Evolutionary conservation across 2,113 vertebrate genomes (phyloP), one percentile per base, ranked within the genome.

Genomic region (Myodes glareolus): DNA sequence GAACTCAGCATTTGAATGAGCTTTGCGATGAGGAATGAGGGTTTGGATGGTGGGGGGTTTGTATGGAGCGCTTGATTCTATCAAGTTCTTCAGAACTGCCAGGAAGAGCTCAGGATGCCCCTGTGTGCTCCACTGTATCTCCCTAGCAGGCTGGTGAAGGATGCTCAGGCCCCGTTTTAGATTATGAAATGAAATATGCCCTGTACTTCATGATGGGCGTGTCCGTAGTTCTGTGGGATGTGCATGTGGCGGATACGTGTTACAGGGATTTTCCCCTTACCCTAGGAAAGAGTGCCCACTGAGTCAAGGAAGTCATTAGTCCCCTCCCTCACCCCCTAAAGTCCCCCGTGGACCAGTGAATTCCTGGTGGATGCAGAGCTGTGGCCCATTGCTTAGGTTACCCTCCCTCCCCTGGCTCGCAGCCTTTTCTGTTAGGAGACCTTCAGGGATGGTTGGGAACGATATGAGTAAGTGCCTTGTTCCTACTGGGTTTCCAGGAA

Each of bases 171-270:
- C 55, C 63, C 1, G 19, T 65, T 78, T n/a, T 63, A 92, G 72
- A 9, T 0, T 4, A 7, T 3, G n/a, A 63, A 67, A 68, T 39
- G 42, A 70, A 75, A 61, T 17, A 2, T 7, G 27, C 21, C 70
- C 19, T 27, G 4, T 16, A 7, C 29, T 10, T 47, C 7, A 0
- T 55, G 39, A 9, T 4, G 13, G 16, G 36, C 36, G 5, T 11
- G 3, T 25, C 10, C 5, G 0, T 27, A 16, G 52, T 14, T 0
- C 2, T 23, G 25, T 9, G 82, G 17, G 29, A 36, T 55, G 21
- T 9, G 33, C 21, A 0, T 12, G 17, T 47, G 76, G 23, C 70
- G n/a, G 21, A n/a, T 61, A 25, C 29, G 0, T 68, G 36, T 70
- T 7, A 4, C 7, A 21, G 36, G 13, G 29, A 14, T 13, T 58